Evolutionary conservation across 37 sponge, comb jelly and placozoan genomes (phyloP), one percentile per base, ranked within the genome.

Genomic region (Diacarnus erythraeanus): DNA sequence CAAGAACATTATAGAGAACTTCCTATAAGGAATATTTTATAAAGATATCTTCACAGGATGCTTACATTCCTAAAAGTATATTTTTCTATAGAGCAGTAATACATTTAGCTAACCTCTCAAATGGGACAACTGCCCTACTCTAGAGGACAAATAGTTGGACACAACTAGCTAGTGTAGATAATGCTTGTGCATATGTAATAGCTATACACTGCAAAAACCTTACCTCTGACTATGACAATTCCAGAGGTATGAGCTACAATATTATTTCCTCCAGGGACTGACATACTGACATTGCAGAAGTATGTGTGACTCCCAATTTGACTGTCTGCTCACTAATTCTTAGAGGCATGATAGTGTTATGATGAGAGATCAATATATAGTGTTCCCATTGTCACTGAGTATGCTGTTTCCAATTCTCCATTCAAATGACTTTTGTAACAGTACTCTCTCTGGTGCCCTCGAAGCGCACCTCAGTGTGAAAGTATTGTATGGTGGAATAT

Each of bases 401-500:
- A 69, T 30, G 6, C 18, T 63, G 64, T n/a, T 15, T 63, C 64
- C 64, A 6, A 44, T 42, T 41, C 34, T 47, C 77, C 77, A 77
- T 31, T 29, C 22, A 59, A 77, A 59, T 23, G 36, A 27, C 59
- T 77, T 77, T 38, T 27, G 21, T 34, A 59, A 17, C 22, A 59
- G 34, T 21, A 77, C 63, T 3, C 30, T 33, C 2, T 25, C 26
- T 18, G 61, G 38, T 34, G 40, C 60, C 29, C 15, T 59, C 6
- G 63, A 61, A 59, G 30, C n/a, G 63, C 77, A 77, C 27, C 61
- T 59, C 36, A 77, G 23, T 15, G 37, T 59, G 61, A 77, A 33
- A 22, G 35, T 77, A 39, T 77, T 77, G 38, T 59, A 34, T 3
- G 60, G 77, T 22, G 64, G 77, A 59, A 27, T 59, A 34, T 77